These are phyloP conservation scores for Bostrychus sinensis DNA, from an alignment of 2,113 vertebrate species.

Conservation along the genomic window DNA sequence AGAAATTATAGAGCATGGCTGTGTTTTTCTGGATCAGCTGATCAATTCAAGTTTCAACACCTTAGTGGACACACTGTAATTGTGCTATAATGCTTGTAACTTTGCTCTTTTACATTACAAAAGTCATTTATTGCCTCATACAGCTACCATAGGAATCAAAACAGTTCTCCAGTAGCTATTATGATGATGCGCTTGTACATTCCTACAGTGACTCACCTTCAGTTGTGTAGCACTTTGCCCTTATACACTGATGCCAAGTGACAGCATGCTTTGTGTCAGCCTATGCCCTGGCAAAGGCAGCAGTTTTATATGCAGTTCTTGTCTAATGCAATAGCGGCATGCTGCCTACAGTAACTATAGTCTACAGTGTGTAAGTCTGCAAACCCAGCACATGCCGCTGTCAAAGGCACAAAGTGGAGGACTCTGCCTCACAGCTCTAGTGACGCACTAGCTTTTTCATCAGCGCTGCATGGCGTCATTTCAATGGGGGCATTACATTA, in stretches of 20 bases:
- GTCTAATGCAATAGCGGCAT: conserved; percentile 34
- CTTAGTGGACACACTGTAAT: neutral
- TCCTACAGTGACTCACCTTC: conserved; percentile 35
- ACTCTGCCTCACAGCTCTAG: conserved; percentile 56
- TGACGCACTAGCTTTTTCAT: conserved; percentile 68
- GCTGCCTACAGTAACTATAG: conserved; percentile 20
- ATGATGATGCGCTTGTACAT: conserved; percentile 26
- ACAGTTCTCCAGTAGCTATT: conserved; percentile 10
- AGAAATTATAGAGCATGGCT: neutral
- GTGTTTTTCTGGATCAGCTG: conserved; percentile 9
- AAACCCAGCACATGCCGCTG: conserved; percentile 34
- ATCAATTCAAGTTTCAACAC: conserved; percentile 13
- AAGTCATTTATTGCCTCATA: neutral
- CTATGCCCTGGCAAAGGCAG: conserved; percentile 25
- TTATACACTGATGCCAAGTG: conserved; percentile 41
- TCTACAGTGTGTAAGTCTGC: conserved; percentile 40
- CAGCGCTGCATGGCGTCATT: conserved; percentile 57
- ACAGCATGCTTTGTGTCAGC: conserved; percentile 43
- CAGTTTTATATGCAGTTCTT: conserved; percentile 19
- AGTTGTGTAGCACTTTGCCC: conserved; percentile 31
- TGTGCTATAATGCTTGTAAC: neutral
- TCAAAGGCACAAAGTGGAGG: conserved; percentile 47
- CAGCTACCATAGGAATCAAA: neutral
- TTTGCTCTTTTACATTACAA: conserved; percentile 5
- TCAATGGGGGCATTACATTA: conserved; percentile 34